phyloP scores from a whole-genome alignment of 1,140 invertebrate species.

The Goniozus legneri region DNA sequence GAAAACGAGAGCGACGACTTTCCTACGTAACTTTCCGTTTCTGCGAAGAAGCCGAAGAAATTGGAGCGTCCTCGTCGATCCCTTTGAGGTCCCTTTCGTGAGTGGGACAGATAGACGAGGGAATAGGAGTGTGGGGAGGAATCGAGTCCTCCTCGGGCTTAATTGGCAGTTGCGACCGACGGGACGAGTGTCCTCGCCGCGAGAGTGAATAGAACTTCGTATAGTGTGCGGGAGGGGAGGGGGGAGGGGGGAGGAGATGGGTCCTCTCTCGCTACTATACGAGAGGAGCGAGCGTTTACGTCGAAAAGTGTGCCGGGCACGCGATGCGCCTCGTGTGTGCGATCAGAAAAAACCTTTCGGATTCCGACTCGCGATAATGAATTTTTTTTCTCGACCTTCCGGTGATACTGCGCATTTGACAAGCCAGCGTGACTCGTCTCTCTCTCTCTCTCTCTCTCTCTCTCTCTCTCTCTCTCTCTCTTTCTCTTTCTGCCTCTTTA shows the following conservation, averaged over 20 bases:
- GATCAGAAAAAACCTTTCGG: neutral
- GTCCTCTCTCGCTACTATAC: neutral
- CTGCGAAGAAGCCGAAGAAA: too few relatives aligned
- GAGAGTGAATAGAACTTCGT: too few relatives aligned
- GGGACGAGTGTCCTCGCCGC: too few relatives aligned
- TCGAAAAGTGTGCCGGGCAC: too few relatives aligned
- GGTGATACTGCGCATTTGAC: neutral
- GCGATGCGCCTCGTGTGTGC: too few relatives aligned
- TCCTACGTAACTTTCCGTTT: too few relatives aligned
- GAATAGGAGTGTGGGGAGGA: neutral
- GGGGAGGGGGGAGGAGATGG: neutral
- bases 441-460: neutral
- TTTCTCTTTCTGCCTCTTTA: too few relatives aligned
- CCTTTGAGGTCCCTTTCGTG: conserved; percentile 5
- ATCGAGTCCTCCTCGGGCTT: neutral
- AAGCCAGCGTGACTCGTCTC: too few relatives aligned
- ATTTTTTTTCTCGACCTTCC: neutral
- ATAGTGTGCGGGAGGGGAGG: conserved; percentile 7
- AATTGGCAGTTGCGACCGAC: conserved; percentile 15
- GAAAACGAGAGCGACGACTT: too few relatives aligned
- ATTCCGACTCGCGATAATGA: neutral
- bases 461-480: conserved; percentile 1
- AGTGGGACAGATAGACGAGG: conserved; percentile 7
- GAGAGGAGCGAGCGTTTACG: too few relatives aligned
- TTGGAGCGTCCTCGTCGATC: too few relatives aligned